Base-by-base conservation (phyloP, 2,113 vertebrate species). In the Menura novaehollandiae region DNA sequence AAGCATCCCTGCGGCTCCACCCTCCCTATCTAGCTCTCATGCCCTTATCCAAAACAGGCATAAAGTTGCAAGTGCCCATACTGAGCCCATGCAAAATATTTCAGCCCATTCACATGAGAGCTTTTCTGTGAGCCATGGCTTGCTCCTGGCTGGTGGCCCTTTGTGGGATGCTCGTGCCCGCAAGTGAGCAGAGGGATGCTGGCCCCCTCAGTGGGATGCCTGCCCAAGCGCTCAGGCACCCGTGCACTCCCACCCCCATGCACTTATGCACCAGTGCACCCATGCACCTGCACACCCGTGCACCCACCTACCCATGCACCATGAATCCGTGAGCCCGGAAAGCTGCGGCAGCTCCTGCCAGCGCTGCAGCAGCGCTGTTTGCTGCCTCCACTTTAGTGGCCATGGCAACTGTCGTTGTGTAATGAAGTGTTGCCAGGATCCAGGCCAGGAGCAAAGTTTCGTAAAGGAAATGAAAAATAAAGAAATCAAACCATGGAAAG, bases 331-430 rank as follows among this genome's bases (percentile, higher is more conserved):
- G 44, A 24, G 52, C 55, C 67, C 0, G 0, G 73, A 46, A 49
- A 56, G 67, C n/a, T 0, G 0, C 37, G 9, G 60, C 69, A 49
- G 69, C 60, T 81, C 69, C n/a, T 21, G 41, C 53, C 76, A 78
- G 77, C 1, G 0, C 68, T 33, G 63, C 23, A 2, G 85, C 66
- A 81, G 53, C 0, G 3, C 74, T 74, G 53, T 85, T 93, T 91
- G 80, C 93, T 75, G 81, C 84, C 69, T 89, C 72, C 56, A 22
- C 67, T 49, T 33, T 10, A 35, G 97, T 62, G 88, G 78, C 90
- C 90, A 94, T 91, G 81, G 94, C 91, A 97, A 96, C 95, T 78
- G 88, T 6, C 15, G 9, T 15, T 91, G 79, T 56, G 23, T 44
- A 51, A 85, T 33, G 39, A 75, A 91, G 73, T 15, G 66, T n/a